Base-by-base conservation (phyloP, 2,113 vertebrate genomes). In the Muscicapa adusta region DNA sequence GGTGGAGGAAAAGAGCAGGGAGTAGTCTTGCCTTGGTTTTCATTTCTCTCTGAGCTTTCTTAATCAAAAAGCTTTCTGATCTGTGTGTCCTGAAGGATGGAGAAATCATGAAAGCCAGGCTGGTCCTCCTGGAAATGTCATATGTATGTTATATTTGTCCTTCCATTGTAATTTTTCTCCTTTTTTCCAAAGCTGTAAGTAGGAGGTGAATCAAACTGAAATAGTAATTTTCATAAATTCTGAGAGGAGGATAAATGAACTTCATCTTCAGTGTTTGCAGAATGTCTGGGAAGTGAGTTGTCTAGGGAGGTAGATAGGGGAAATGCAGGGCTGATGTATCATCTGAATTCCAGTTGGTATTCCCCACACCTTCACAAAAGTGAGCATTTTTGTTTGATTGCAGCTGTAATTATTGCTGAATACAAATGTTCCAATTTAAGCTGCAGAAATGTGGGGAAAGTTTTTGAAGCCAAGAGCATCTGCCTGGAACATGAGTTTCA, bases 391-490 rank as follows among this genome's bases (percentile, higher is more conserved):
- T 76, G 82, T 94, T 93, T 96, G 96, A 92, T 93, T 80, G 79
- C 80, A 94, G 86, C 84, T 94, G 63, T 96, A 95, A 96, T 96
- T 93, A 91, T 73, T 88, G 80, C 81, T 76, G 94, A 96, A 91
- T 89, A 85, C 91, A 96, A 51, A 63, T 83, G 87, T 70, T 76
- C 83, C 93, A 58, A 93, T 91, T 94, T 74, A 54, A 85, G 87
- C 92, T 95, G 89, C 80, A 91, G 88, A 91, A 96, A 91, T 70
- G 91, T 71, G 72, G 92, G 75, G 77, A 84, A 88, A 87, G 40
- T 96, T 76, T 97, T 93, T 84, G 93, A 94, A 96, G 87, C 96
- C 88, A 90, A 95, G 71, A 53, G 93, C 89, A 95, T 95, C 96
- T 97, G 94, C 95, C 93, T 97, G 94, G 51, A 47, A 94, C 96